Evolutionary conservation across 2,797 vertebrate species (phyloP).

Genomic region (Sparus aurata): DNA sequence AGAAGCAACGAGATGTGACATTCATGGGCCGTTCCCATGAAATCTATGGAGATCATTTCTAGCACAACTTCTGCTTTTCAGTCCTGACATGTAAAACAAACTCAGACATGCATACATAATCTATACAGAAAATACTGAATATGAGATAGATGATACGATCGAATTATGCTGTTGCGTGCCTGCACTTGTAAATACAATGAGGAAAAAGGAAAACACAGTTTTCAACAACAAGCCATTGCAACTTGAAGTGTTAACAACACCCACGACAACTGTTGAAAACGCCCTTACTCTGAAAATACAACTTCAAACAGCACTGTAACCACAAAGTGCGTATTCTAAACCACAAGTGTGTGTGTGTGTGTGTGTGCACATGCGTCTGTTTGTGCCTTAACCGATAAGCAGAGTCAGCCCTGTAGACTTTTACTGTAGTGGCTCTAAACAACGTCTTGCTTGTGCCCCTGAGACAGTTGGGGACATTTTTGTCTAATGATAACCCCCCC

Average conservation of each 20-base stretch:
- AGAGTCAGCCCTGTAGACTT: background rate
- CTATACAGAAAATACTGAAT: background rate
- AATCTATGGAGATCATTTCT: slow-evolving; percentile 20
- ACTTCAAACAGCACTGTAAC: slow-evolving; percentile 35
- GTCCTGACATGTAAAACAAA: background rate
- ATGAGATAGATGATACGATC: background rate
- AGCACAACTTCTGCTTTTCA: slow-evolving; percentile 68
- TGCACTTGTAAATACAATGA: slow-evolving; percentile 1
- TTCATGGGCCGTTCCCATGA: background rate
- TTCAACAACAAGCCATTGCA: slow-evolving; percentile 33
- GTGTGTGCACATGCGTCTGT: slow-evolving; percentile 19
- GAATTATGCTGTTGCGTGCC: background rate
- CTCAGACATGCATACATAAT: background rate
- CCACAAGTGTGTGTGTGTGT: slow-evolving; percentile 41
- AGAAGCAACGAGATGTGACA: background rate
- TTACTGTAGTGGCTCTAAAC: slow-evolving; percentile 6
- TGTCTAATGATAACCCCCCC: background rate
- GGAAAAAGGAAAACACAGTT: slow-evolving; percentile 32
- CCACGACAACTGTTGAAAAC: slow-evolving; percentile 75
- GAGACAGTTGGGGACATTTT: background rate
- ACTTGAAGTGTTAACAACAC: slow-evolving; percentile 77
- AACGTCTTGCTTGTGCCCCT: background rate
- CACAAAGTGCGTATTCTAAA: slow-evolving; percentile 31
- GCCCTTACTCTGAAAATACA: slow-evolving; percentile 67
- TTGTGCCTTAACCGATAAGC: slow-evolving; percentile 2